Conservation (phyloP, 2,888 invertebrate species). For the Hymenopus coronatus region DNA sequence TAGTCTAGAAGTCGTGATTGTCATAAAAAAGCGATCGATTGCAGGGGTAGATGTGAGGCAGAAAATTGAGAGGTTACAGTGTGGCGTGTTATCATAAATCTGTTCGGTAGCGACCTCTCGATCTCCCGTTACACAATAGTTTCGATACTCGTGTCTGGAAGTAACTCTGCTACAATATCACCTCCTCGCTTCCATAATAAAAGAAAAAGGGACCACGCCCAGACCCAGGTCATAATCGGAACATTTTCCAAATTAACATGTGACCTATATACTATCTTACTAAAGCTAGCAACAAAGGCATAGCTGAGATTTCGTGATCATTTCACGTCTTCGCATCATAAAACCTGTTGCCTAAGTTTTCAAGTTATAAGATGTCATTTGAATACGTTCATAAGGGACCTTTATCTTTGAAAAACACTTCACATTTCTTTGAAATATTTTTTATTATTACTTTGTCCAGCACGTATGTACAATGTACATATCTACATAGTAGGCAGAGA, state of each 20-base stretch:
- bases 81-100: neutral
- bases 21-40: neutral
- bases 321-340: neutral
- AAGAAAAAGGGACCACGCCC: slow-evolving; percentile 9
- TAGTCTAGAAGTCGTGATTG: neutral
- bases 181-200: slow-evolving; percentile 2
- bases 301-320: neutral
- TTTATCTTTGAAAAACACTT: too few species aligned
- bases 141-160: slow-evolving; percentile 2
- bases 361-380: too few species aligned
- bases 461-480: too few species aligned
- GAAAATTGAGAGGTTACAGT: neutral
- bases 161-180: neutral
- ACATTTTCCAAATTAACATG: slow-evolving; percentile 10
- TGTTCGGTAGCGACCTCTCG: neutral
- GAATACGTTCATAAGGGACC: too few species aligned
- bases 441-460: too few species aligned
- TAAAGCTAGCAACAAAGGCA: neutral
- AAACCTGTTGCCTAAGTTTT: neutral
- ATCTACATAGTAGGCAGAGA: too few species aligned
- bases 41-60: neutral
- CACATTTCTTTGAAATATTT: too few species aligned
- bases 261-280: neutral
- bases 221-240: neutral
- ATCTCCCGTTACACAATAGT: neutral